These are phyloP conservation scores for Drosophila fulvimacula DNA, from an alignment of 2,888 invertebrate genomes.

Conservation along the genomic window DNA sequence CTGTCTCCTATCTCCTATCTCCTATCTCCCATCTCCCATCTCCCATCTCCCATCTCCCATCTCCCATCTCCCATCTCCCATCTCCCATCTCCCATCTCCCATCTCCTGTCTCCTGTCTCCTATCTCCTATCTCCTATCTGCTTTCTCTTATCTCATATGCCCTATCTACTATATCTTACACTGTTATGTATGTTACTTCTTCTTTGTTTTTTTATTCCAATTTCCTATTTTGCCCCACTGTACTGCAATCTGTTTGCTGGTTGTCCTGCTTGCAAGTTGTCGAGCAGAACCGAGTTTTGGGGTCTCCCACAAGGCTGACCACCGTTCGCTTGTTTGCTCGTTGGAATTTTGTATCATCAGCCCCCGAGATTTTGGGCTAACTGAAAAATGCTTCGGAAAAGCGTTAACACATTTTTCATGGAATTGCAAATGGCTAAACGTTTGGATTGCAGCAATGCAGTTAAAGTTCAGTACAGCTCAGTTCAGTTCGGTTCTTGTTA, in stretches of 20 bases:
- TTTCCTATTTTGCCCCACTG: slow-evolving; percentile 5
- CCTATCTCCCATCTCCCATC: neutral
- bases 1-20: neutral
- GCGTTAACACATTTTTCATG: slow-evolving; percentile 26
- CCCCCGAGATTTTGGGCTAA: slow-evolving; percentile 24
- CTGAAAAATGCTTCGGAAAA: slow-evolving; percentile 18
- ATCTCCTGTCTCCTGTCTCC: neutral
- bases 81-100: no score
- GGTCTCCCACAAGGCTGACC: slow-evolving; percentile 40
- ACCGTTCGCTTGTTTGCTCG: slow-evolving; percentile 36
- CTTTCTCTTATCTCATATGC: neutral
- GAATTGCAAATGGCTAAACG: slow-evolving; percentile 30
- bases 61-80: no score
- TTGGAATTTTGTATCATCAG: slow-evolving; percentile 27
- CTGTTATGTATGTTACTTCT: no score
- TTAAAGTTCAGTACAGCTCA: slow-evolving; percentile 8
- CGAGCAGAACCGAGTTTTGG: slow-evolving; percentile 23
- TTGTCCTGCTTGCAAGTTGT: slow-evolving; percentile 23
- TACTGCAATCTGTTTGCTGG: slow-evolving; percentile 12
- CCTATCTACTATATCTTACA: no score
- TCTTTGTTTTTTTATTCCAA: neutral
- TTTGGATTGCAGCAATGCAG: slow-evolving; percentile 17
- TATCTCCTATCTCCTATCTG: neutral
- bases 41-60: neutral
- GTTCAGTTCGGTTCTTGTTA: neutral